Conservation (phyloP, 1,140 invertebrate species). For the Caenorhabditis inopinata region DNA sequence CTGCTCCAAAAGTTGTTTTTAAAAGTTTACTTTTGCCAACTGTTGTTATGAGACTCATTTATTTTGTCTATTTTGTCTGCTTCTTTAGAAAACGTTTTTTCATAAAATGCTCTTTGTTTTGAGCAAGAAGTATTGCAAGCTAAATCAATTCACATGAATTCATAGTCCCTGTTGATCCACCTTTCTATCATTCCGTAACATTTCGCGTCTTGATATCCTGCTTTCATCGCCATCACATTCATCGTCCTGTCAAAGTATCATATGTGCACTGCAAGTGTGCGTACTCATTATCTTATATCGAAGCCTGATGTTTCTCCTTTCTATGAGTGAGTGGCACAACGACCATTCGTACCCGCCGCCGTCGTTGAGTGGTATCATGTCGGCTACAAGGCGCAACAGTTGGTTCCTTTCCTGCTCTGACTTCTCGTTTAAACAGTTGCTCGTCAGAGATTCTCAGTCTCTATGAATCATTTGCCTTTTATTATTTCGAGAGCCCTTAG, state of each 20-base stretch:
- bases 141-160: neutral
- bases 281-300: conserved; percentile 23
- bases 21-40: too few species aligned
- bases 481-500: neutral
- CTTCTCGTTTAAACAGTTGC: neutral
- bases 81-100: too few species aligned
- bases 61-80: too few species aligned
- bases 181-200: neutral
- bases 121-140: neutral
- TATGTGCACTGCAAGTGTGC: conserved; percentile 17
- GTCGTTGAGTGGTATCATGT: conserved; percentile 6
- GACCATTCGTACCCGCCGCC: conserved; percentile 17
- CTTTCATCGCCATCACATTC: neutral
- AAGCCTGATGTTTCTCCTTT: conserved; percentile 10
- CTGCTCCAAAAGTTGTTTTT: too few species aligned
- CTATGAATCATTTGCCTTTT: neutral
- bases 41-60: too few species aligned
- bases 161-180: neutral
- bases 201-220: neutral
- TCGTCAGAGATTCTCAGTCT: neutral
- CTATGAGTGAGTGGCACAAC: neutral
- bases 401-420: neutral
- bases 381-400: conserved; percentile 29
- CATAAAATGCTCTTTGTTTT: too few species aligned
- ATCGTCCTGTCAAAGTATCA: conserved; percentile 23